Conservation (phyloP, 2,113 vertebrate genomes). For the Pitta sordida region DNA sequence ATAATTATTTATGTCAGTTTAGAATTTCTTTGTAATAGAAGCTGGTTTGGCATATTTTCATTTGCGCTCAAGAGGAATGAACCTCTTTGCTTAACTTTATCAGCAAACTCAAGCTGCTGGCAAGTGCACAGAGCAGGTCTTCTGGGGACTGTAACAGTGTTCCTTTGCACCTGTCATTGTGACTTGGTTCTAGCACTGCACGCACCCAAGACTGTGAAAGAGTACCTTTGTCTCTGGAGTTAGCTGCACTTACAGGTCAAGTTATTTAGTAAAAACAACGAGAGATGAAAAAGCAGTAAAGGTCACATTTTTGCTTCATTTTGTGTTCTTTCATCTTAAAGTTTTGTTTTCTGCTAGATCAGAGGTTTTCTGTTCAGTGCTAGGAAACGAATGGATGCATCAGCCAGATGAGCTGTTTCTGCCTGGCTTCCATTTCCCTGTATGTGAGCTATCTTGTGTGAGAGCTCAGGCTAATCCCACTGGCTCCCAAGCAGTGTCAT, state of each 20-base stretch:
- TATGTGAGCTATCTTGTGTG: neutral
- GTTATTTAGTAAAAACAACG: neutral
- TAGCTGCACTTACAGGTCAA: neutral
- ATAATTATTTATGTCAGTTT: slow-evolving; percentile 67
- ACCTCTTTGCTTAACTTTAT: slow-evolving; percentile 1
- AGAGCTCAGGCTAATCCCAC: neutral
- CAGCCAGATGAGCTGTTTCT: neutral
- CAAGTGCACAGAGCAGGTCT: neutral
- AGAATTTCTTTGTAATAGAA: slow-evolving; percentile 28
- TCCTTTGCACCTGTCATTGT: slow-evolving; percentile 21
- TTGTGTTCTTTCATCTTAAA: neutral
- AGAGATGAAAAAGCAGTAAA: neutral
- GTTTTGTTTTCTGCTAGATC: neutral
- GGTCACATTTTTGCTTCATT: neutral
- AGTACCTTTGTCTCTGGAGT: slow-evolving; percentile 8
- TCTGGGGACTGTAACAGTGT: neutral
- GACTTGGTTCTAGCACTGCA: neutral
- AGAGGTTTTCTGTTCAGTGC: neutral
- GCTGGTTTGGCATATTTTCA: neutral
- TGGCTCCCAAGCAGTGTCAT: neutral
- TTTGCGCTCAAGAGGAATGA: neutral
- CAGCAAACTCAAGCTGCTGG: neutral
- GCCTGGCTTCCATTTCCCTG: neutral
- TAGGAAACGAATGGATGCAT: neutral
- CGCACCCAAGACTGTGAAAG: slow-evolving; percentile 12